Evolutionary conservation across 2,113 vertebrate genomes (phyloP).

Genomic region (Pogonocichla stellata): DNA sequence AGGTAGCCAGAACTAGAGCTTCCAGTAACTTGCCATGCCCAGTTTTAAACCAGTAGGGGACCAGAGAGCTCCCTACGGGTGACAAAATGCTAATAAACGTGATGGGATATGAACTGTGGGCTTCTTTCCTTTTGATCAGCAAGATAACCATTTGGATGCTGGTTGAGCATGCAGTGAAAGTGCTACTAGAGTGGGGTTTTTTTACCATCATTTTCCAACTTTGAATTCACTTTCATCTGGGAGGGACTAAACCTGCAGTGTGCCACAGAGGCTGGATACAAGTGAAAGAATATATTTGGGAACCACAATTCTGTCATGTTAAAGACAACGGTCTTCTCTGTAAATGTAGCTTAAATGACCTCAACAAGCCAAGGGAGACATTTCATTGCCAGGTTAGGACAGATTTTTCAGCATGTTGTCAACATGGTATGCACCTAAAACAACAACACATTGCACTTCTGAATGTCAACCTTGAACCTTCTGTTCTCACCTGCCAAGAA

Average conservation of each 20-base stretch:
- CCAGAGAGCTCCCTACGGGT: not conserved
- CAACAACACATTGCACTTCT: not conserved
- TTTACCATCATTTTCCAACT: not conserved
- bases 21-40: not conserved
- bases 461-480: not conserved
- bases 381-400: conserved; percentile 1
- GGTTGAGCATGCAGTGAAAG: not conserved
- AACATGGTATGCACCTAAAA: not conserved
- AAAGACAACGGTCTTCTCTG: not conserved
- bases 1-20: not conserved
- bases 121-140: not conserved
- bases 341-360: not conserved
- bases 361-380: not conserved
- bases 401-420: not conserved
- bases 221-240: not conserved
- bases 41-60: not conserved
- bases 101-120: not conserved
- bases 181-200: not conserved
- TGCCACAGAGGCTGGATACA: not conserved
- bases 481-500: not conserved
- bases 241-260: not conserved
- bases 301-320: not conserved
- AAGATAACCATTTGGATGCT: not conserved
- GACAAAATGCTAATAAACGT: not conserved
- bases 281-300: not conserved